A percentile compares a stretch with the other conserved stretches of the same genome.
Conservation (phyloP, 2,797 vertebrate species). For the Petrocephalus sullivani region DNA sequence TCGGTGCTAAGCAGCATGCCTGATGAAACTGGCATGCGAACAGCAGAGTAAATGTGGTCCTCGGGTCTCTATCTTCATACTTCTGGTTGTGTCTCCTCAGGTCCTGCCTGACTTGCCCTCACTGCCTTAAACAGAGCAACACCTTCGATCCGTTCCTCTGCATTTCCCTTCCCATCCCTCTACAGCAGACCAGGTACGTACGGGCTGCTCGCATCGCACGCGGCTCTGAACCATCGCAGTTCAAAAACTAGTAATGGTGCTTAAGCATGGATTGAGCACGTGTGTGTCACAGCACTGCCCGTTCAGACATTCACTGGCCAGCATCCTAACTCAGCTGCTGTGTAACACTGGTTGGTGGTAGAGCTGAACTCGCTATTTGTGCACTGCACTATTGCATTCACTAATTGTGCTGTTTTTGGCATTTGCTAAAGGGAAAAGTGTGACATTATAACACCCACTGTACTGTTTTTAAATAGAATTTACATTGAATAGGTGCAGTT, state of each 20-base stretch:
- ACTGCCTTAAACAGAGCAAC: slow-evolving; percentile 94
- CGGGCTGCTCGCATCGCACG: not conserved
- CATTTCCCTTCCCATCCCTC: slow-evolving; percentile 88
- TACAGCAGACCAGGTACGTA: slow-evolving; percentile 85
- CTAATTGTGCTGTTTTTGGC: no score
- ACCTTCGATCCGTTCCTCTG: slow-evolving; percentile 95
- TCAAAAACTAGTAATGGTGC: not conserved
- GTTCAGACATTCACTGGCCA: no score
- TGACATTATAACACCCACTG: not conserved
- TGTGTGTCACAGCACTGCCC: no score
- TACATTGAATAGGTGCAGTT: not conserved
- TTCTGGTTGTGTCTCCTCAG: slow-evolving; percentile 49
- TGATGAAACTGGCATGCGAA: not conserved
- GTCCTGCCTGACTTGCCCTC: slow-evolving; percentile 91
- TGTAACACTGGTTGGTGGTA: no score
- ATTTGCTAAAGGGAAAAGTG: not conserved
- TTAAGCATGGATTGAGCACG: no score
- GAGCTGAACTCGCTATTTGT: no score
- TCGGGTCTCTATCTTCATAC: not conserved
- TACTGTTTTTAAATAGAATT: not conserved
- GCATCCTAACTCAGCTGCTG: no score
- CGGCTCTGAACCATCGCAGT: not conserved
- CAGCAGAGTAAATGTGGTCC: not conserved
- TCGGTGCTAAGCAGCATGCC: not conserved
- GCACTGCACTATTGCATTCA: no score